A percentile compares a stretch with the other conserved stretches of the same genome.
Conservation (phyloP, 1,140 invertebrate species). For the Rhagoletis pomonella region DNA sequence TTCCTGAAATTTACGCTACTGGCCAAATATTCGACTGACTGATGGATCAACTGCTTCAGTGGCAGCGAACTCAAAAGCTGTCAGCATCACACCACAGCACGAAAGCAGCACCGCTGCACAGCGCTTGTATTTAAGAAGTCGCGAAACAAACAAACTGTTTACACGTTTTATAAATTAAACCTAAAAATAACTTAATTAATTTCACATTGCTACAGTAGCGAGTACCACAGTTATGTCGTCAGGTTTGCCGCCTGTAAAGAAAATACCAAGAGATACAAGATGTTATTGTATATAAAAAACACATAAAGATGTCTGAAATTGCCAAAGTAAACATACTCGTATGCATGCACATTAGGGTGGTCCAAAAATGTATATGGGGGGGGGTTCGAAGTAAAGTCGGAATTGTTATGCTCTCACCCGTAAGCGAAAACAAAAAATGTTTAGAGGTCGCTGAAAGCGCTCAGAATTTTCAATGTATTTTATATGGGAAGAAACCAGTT, state of each 20-base stretch:
- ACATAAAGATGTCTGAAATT: not conserved
- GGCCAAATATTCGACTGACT: constrained; percentile 29
- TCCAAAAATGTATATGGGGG: not conserved
- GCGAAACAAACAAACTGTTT: constrained; percentile 15
- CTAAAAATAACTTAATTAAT: constrained; percentile 56
- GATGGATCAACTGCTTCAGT: not conserved
- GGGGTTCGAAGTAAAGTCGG: too few species aligned
- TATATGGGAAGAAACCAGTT: too few species aligned
- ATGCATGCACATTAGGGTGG: not conserved
- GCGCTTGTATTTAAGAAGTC: not conserved
- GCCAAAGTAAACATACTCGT: not conserved
- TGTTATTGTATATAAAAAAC: constrained; percentile 13
- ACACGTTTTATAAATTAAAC: constrained; percentile 48
- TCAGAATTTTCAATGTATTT: too few species aligned
- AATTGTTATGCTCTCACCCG: too few species aligned
- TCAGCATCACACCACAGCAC: constrained; percentile 29
- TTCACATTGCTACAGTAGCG: constrained; percentile 89
- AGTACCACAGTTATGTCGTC: constrained; percentile 98
- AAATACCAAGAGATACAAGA: constrained; percentile 65
- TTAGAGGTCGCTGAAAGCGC: too few species aligned
- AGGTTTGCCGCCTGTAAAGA: constrained; percentile 92
- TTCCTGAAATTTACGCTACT: constrained; percentile 14
- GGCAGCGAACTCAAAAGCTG: not conserved
- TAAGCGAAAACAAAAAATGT: too few species aligned
- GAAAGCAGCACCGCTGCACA: constrained; percentile 11